These are phyloP conservation scores for Drymonia ruficornis DNA, from an alignment of 2,888 invertebrate species.

Conservation along the genomic window DNA sequence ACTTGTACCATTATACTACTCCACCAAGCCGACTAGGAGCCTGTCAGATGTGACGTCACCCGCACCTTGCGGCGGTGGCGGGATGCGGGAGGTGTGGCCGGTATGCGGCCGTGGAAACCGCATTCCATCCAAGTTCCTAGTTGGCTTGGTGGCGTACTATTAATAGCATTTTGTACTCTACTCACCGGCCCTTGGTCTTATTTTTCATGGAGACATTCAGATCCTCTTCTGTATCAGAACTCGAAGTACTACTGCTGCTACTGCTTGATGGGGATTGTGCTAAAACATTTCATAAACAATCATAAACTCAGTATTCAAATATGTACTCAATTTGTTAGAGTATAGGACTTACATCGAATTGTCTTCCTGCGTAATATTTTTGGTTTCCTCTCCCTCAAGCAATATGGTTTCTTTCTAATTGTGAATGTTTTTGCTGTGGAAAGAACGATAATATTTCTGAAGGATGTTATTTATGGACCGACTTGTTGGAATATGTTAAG, in stretches of 20 bases:
- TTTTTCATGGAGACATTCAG: conserved; percentile 83
- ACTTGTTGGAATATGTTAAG: too few relatives aligned
- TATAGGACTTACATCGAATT: conserved; percentile 71
- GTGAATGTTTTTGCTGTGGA: conserved; percentile 79
- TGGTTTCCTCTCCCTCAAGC: conserved; percentile 78
- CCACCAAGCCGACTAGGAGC: too few relatives aligned
- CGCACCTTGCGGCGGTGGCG: too few relatives aligned
- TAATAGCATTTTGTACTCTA: background rate
- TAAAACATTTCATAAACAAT: conserved; percentile 34
- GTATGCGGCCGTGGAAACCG: too few relatives aligned
- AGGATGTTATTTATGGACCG: too few relatives aligned
- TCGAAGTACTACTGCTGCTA: conserved; percentile 67
- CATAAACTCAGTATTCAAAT: conserved; percentile 1
- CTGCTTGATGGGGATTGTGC: conserved; percentile 76
- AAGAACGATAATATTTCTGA: conserved; percentile 3
- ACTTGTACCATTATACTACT: too few relatives aligned
- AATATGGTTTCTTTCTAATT: conserved; percentile 79
- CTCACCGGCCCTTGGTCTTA: conserved; percentile 77
- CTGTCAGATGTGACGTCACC: too few relatives aligned
- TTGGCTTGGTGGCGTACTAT: too few relatives aligned
- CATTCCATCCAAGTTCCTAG: too few relatives aligned
- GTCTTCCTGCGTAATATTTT: conserved; percentile 78
- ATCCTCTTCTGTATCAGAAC: conserved; percentile 77
- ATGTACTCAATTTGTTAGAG: background rate
- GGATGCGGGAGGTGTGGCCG: too few relatives aligned